Percentiles rank a stretch among this genome's conserved stretches.
Conservation (phyloP, 2,113 vertebrate species). For the Origma solitaria region DNA sequence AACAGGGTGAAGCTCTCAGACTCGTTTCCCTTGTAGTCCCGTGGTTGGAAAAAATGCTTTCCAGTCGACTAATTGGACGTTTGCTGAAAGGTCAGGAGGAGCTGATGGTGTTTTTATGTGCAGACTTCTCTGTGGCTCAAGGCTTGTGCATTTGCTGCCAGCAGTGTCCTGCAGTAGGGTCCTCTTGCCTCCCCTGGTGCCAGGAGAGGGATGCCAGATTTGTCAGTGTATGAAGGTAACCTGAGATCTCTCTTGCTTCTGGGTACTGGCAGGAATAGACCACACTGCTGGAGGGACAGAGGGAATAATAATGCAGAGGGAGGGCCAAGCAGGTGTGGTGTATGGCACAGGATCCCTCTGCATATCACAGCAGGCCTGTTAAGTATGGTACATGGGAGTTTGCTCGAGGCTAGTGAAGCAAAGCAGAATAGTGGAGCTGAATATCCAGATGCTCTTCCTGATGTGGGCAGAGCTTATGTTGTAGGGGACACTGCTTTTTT, state of each 20-base stretch:
- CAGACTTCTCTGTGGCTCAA: not conserved
- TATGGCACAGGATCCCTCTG: not conserved
- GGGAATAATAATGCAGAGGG: not conserved
- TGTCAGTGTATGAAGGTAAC: not conserved
- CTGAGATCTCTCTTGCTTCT: not conserved
- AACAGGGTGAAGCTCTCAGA: not conserved
- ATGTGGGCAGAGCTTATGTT: not conserved
- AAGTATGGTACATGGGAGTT: not conserved
- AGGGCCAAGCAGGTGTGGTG: not conserved
- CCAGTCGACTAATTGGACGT: not conserved
- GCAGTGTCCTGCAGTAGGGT: not conserved
- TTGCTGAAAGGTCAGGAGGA: constrained; percentile 14
- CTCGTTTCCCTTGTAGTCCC: not conserved
- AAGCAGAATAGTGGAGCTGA: not conserved
- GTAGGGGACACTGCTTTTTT: not conserved
- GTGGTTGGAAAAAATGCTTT: constrained; percentile 39
- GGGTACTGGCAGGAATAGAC: not conserved
- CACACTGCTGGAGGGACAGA: not conserved
- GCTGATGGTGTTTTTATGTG: not conserved
- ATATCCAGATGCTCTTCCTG: not conserved
- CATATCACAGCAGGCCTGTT: not conserved
- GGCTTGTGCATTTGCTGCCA: not conserved
- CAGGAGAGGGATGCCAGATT: not conserved
- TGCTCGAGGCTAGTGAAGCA: not conserved
- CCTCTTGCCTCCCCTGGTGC: not conserved